phyloP scores from a whole-genome alignment of 2,113 vertebrate species.

The Menidia beryllina region DNA sequence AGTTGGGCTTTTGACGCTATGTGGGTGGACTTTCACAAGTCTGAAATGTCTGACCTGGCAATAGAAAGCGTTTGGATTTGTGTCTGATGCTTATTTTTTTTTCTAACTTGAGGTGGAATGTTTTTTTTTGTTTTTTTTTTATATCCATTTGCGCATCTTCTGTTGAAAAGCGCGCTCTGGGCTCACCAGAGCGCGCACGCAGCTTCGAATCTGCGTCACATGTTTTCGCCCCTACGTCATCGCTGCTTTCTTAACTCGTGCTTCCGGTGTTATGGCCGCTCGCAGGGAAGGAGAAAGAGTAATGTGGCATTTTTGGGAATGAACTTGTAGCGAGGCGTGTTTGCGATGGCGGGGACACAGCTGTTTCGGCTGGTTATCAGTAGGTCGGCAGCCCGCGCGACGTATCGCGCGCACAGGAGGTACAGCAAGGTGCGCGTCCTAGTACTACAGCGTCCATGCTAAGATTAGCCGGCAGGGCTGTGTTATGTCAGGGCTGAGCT shows the following conservation, averaged over 20 bases:
- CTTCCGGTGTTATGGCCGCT: conserved; percentile 82
- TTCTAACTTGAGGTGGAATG: background rate
- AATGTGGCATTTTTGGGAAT: conserved; percentile 6
- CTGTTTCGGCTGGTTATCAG: conserved; percentile 48
- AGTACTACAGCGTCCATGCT: conserved; percentile 11
- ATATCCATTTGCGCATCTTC: background rate
- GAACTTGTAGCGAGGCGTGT: background rate
- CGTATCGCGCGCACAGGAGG: conserved; percentile 45
- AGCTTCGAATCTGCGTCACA: conserved; percentile 7
- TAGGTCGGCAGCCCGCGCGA: conserved; percentile 30
- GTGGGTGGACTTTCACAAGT: background rate
- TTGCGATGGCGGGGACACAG: conserved; percentile 58
- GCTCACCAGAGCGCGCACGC: conserved; percentile 49
- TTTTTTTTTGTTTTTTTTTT: no score
- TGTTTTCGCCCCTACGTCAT: conserved; percentile 18
- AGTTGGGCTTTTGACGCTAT: background rate
- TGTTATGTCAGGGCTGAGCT: background rate
- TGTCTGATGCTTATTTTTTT: no score
- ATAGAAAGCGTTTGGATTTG: background rate
- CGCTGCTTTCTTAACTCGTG: background rate
- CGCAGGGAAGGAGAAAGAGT: conserved; percentile 39
- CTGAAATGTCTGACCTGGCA: background rate
- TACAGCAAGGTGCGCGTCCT: conserved; percentile 78
- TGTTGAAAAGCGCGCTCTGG: conserved; percentile 16
- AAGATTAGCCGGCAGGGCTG: conserved; percentile 45